These are phyloP conservation scores for Caenorhabditis panamensis DNA, from an alignment of 2,888 invertebrate genomes.

Conservation along the genomic window DNA sequence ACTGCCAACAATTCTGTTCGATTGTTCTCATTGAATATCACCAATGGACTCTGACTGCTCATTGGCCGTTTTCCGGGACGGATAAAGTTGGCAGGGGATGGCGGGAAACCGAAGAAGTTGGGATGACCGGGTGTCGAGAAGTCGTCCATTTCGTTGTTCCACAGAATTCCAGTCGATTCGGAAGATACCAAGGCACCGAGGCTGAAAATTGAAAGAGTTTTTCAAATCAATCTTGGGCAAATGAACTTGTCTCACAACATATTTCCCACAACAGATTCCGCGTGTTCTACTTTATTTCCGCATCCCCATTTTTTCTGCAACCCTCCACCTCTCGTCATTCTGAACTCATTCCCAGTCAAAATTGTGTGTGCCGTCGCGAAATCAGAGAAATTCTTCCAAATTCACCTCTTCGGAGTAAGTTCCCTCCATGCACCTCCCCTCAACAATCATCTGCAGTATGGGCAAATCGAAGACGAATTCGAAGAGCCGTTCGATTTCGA, in stretches of 20 bases:
- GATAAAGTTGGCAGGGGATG: conserved; percentile 90
- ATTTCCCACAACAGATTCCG: too few species aligned
- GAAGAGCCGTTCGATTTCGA: conserved; percentile 13
- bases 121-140: conserved; percentile 86
- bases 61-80: conserved; percentile 89
- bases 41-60: conserved; percentile 92
- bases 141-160: conserved; percentile 94
- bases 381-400: conserved; percentile 10
- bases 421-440: not conserved
- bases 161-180: conserved; percentile 89
- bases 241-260: too few species aligned
- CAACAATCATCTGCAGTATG: conserved; percentile 12
- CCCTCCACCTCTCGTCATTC: too few species aligned
- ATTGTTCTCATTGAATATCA: conserved; percentile 88
- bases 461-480: conserved; percentile 35
- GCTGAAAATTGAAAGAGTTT: conserved; percentile 84
- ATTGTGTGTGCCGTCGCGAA: not conserved
- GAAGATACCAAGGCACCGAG: conserved; percentile 90
- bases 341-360: too few species aligned
- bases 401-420: conserved; percentile 35
- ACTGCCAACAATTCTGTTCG: conserved; percentile 84
- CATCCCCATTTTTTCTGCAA: too few species aligned
- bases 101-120: conserved; percentile 83
- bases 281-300: too few species aligned
- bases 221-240: not conserved